Evolutionary conservation across 2,888 invertebrate genomes (phyloP).

Genomic region (Patella caerulea): DNA sequence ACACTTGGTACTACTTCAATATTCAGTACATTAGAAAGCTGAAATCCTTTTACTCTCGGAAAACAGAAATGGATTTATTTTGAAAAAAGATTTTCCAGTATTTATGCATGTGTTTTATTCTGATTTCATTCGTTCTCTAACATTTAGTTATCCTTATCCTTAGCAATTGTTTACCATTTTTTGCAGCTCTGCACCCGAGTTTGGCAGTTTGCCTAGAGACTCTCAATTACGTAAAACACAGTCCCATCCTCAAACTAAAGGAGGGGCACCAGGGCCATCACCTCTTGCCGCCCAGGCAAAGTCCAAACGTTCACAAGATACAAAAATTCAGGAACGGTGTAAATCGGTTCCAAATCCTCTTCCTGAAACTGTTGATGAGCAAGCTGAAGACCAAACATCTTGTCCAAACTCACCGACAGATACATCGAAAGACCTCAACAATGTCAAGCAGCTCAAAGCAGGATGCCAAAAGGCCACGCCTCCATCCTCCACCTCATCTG

Average conservation of each 20-base stretch:
- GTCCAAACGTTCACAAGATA: conserved; percentile 31
- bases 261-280: conserved; percentile 25
- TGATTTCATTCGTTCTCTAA: neutral
- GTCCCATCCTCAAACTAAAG: conserved; percentile 71
- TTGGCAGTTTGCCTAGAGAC: conserved; percentile 71
- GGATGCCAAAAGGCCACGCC: conserved; percentile 14
- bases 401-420: conserved; percentile 57
- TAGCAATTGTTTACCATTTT: conserved; percentile 20
- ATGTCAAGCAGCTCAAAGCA: conserved; percentile 13
- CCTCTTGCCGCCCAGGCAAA: conserved; percentile 35
- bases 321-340: conserved; percentile 56
- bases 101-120: conserved; percentile 1
- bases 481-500: conserved; percentile 19
- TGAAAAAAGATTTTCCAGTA: neutral
- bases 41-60: too few relatives aligned
- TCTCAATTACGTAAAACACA: conserved; percentile 74
- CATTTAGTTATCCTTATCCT: conserved; percentile 7
- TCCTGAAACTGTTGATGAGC: conserved; percentile 26
- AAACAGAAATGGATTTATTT: too few relatives aligned
- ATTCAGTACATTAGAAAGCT: too few relatives aligned
- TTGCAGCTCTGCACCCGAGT: conserved; percentile 70
- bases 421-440: conserved; percentile 33
- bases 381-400: conserved; percentile 38
- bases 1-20: too few relatives aligned
- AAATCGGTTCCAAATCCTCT: conserved; percentile 58